Conservation (phyloP, 2,888 invertebrate genomes). For the Drosophila mettleri region DNA sequence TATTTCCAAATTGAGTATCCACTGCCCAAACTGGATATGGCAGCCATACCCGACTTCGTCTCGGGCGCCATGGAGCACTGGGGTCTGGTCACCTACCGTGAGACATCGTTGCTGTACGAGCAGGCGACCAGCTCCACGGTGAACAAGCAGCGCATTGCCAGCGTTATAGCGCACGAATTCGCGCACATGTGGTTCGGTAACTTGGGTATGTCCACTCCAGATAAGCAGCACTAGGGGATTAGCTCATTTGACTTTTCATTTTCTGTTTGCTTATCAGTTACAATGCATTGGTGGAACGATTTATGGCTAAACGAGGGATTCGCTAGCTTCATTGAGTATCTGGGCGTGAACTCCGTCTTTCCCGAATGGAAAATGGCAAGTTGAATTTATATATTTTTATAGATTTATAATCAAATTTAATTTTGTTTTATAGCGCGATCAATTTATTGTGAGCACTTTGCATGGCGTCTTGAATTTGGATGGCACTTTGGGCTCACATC, state of each 20-base stretch:
- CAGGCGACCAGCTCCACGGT: conserved; percentile 89
- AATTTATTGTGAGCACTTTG: conserved; percentile 90
- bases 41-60: conserved; percentile 85
- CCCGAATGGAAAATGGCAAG: conserved; percentile 93
- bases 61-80: conserved; percentile 98
- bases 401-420: neutral
- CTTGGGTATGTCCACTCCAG: conserved; percentile 87
- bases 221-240: neutral
- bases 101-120: conserved; percentile 93
- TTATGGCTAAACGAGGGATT: conserved; percentile 97
- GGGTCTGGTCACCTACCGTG: conserved; percentile 96
- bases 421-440: conserved; percentile 88
- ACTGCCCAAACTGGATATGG: conserved; percentile 91
- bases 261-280: conserved; percentile 87
- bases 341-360: conserved; percentile 89
- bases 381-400: neutral
- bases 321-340: conserved; percentile 95
- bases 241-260: conserved; percentile 1
- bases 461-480: conserved; percentile 91
- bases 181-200: conserved; percentile 98
- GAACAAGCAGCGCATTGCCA: conserved; percentile 91
- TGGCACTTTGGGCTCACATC: conserved; percentile 93
- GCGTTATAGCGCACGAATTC: conserved; percentile 95
- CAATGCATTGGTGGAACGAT: conserved; percentile 97
- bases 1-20: conserved; percentile 95